These are phyloP conservation scores for Indicator maculatus DNA, from an alignment of 2,113 vertebrate genomes.

Conservation along the genomic window DNA sequence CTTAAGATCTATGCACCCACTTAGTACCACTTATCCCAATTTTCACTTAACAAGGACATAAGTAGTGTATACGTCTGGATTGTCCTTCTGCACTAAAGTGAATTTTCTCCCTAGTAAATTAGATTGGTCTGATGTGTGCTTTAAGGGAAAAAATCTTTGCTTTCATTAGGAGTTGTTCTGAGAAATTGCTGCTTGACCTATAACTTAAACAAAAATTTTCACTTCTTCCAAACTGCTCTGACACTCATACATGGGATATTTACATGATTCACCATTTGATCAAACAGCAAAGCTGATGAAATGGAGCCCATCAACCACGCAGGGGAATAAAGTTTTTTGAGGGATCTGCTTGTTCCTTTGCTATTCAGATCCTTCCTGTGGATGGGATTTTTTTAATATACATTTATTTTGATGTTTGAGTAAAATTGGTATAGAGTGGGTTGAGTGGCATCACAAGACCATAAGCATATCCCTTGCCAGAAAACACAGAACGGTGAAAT, in stretches of 20 bases:
- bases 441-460: conserved; percentile 53
- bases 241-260: not conserved
- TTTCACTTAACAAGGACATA: conserved; percentile 63
- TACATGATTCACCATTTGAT: conserved; percentile 16
- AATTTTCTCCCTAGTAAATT: conserved; percentile 68
- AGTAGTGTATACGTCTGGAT: conserved; percentile 48
- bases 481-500: not conserved
- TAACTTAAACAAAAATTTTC: conserved; percentile 36
- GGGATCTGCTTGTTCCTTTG: not conserved
- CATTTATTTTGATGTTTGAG: conserved; percentile 38
- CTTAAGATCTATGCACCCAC: conserved; percentile 66
- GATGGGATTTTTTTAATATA: not conserved
- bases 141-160: conserved; percentile 57
- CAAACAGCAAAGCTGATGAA: not conserved
- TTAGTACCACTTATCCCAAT: conserved; percentile 69
- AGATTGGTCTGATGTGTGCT: conserved; percentile 62
- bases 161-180: conserved; percentile 48
- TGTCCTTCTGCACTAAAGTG: conserved; percentile 60
- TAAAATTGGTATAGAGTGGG: conserved; percentile 51
- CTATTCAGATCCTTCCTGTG: not conserved
- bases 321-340: not conserved
- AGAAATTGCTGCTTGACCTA: conserved; percentile 50
- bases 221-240: conserved; percentile 1
- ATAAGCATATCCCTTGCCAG: not conserved
- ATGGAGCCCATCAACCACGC: not conserved